Percentiles rank a stretch among this genome's conserved stretches.
phyloP scores from a whole-genome alignment of 2,113 vertebrate species.

The Tetrao urogallus region DNA sequence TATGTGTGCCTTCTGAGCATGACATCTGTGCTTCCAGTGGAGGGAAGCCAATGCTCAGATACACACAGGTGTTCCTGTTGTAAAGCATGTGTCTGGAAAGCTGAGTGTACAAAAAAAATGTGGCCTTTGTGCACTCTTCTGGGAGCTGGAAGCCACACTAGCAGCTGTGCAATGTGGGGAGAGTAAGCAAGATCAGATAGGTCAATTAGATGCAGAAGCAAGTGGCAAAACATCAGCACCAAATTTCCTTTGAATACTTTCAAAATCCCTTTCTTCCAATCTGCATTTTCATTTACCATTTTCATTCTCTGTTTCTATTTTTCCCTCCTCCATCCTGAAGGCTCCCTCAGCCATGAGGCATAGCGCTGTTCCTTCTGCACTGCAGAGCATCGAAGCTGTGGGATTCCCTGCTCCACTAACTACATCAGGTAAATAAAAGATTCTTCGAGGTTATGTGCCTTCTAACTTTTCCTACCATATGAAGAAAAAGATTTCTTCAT shows the following conservation, averaged over 20 bases:
- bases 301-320: not conserved
- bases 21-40: constrained; percentile 23
- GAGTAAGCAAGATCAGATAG: constrained; percentile 6
- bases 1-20: not conserved
- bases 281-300: not conserved
- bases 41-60: not conserved
- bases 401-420: not conserved
- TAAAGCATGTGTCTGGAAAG: constrained; percentile 3
- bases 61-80: constrained; percentile 11
- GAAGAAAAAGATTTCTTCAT: not conserved
- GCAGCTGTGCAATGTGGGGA: not conserved
- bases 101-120: constrained; percentile 31
- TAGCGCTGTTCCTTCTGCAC: not conserved
- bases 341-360: not conserved
- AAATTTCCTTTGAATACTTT: not conserved
- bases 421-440: not conserved
- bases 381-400: not conserved
- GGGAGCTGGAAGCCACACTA: constrained; percentile 10
- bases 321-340: not conserved
- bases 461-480: not conserved
- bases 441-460: not conserved
- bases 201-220: constrained; percentile 36
- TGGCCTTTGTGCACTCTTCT: not conserved
- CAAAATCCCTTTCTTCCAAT: not conserved
- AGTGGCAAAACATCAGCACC: not conserved